phyloP scores from a whole-genome alignment of 2,888 invertebrate species.

The Lordiphosa fenestrarum region DNA sequence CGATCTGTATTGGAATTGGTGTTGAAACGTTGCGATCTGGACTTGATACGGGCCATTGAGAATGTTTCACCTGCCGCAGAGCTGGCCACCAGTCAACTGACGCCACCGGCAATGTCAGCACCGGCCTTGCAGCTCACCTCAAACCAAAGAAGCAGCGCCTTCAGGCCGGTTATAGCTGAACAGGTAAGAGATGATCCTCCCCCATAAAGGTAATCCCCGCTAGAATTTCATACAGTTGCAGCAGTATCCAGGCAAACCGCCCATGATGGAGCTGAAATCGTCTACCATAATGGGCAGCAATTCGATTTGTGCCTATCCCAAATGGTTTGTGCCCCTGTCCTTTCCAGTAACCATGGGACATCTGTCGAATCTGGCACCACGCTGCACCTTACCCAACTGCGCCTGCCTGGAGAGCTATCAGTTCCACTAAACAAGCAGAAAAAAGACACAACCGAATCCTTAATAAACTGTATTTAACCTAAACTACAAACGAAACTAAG shows the following conservation, averaged over 20 bases:
- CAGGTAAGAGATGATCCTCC: conserved; percentile 42
- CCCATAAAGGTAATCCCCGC: too few species aligned
- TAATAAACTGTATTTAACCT: conserved; percentile 44
- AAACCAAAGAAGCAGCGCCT: conserved; percentile 65
- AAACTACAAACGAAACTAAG: conserved; percentile 22
- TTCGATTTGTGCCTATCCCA: conserved; percentile 77
- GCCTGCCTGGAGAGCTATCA: conserved; percentile 77
- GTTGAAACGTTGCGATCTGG: conserved; percentile 95
- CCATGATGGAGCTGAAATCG: conserved; percentile 20
- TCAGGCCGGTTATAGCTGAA: conserved; percentile 68
- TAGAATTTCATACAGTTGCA: neutral
- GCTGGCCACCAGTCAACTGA: conserved; percentile 3
- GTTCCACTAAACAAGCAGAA: conserved; percentile 45
- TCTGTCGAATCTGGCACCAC: conserved; percentile 81
- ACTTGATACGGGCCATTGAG: conserved; percentile 85
- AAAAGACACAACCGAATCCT: conserved; percentile 7
- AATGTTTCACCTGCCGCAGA: conserved; percentile 68
- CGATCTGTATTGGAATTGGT: conserved; percentile 93
- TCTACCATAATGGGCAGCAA: conserved; percentile 30
- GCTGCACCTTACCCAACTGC: conserved; percentile 80
- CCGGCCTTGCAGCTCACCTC: conserved; percentile 30
- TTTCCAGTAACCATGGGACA: conserved; percentile 80
- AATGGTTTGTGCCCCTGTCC: conserved; percentile 79
- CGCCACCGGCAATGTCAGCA: neutral
- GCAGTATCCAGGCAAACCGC: conserved; percentile 38